These are phyloP conservation scores for Macrostomum lignano DNA, from an alignment of 1,140 invertebrate species.

Conservation along the genomic window DNA sequence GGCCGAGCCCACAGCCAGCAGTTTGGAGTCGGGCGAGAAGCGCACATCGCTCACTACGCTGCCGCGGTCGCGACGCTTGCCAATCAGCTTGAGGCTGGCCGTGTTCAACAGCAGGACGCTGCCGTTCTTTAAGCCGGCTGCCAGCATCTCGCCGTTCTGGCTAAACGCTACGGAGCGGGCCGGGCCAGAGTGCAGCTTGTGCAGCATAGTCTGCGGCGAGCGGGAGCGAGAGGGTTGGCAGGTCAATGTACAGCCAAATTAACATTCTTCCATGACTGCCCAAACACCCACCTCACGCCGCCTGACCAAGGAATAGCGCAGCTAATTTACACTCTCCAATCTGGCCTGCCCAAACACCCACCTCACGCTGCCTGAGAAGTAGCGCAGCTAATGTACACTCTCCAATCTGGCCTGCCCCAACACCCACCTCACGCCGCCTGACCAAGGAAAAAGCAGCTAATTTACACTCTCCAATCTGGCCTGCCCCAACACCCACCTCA, in stretches of 20 bases:
- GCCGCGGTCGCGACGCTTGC: constrained; percentile 16
- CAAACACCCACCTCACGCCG: not conserved
- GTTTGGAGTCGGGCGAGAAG: constrained; percentile 19
- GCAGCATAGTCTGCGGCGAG: constrained; percentile 13
- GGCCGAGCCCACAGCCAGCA: constrained; percentile 22
- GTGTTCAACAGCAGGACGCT: constrained; percentile 16
- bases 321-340: too few relatives aligned
- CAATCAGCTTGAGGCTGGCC: constrained; percentile 15
- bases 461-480: too few relatives aligned
- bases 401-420: too few relatives aligned
- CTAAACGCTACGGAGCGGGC: constrained; percentile 17
- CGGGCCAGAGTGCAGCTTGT: constrained; percentile 14
- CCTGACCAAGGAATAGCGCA: too few relatives aligned
- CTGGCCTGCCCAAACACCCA: too few relatives aligned
- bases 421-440: too few relatives aligned
- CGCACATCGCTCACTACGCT: constrained; percentile 19
- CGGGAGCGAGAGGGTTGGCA: not conserved
- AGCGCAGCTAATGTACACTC: too few relatives aligned
- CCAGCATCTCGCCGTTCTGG: constrained; percentile 20
- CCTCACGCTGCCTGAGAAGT: too few relatives aligned
- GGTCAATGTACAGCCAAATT: too few relatives aligned
- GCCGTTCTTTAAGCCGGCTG: constrained; percentile 23
- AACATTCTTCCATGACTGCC: not conserved
- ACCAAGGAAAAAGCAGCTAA: too few relatives aligned
- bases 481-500: too few relatives aligned